Percentiles rank a stretch among this genome's conserved stretches.
These are phyloP conservation scores for Siniperca knerii DNA, from an alignment of 2,113 vertebrate species.

Conservation along the genomic window DNA sequence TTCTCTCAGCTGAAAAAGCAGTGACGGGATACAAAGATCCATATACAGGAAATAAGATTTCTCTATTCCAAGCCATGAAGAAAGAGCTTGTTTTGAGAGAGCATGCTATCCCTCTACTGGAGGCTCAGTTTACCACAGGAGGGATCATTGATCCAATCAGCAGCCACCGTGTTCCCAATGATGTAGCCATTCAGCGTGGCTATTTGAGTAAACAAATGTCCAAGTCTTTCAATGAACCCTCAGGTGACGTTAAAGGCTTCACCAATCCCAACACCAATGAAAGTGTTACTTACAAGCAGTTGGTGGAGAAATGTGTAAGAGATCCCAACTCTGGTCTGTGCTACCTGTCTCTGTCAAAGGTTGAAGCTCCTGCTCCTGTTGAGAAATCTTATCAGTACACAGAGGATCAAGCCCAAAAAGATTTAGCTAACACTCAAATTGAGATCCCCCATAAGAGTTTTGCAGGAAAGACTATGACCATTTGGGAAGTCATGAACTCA, in stretches of 20 bases:
- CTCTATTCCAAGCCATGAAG: slow-evolving; percentile 93
- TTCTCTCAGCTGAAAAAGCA: slow-evolving; percentile 91
- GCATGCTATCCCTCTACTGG: slow-evolving; percentile 85
- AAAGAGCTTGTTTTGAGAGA: slow-evolving; percentile 87
- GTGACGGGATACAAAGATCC: slow-evolving; percentile 93
- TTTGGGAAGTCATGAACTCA: slow-evolving; percentile 97
- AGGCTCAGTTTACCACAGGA: slow-evolving; percentile 87
- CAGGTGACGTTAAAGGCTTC: slow-evolving; percentile 89
- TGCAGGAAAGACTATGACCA: slow-evolving; percentile 88
- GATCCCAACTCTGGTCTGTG: slow-evolving; percentile 90
- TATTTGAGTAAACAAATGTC: slow-evolving; percentile 85
- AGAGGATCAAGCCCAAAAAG: slow-evolving; percentile 89
- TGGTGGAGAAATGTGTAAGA: slow-evolving; percentile 88
- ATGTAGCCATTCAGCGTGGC: slow-evolving; percentile 88
- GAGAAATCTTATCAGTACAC: slow-evolving; percentile 89
- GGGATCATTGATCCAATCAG: slow-evolving; percentile 90
- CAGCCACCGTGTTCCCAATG: slow-evolving; percentile 88
- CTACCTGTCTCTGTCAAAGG: slow-evolving; percentile 87
- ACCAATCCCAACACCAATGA: slow-evolving; percentile 89
- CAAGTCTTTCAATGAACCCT: slow-evolving; percentile 84
- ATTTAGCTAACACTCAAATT: slow-evolving; percentile 90
- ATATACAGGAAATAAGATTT: slow-evolving; percentile 88
- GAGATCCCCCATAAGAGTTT: slow-evolving; percentile 88
- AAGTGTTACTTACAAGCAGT: slow-evolving; percentile 87
- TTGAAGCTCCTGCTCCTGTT: slow-evolving; percentile 78